Base-by-base conservation (phyloP, 2,113 vertebrate species). In the Corynorhinus townsendii region DNA sequence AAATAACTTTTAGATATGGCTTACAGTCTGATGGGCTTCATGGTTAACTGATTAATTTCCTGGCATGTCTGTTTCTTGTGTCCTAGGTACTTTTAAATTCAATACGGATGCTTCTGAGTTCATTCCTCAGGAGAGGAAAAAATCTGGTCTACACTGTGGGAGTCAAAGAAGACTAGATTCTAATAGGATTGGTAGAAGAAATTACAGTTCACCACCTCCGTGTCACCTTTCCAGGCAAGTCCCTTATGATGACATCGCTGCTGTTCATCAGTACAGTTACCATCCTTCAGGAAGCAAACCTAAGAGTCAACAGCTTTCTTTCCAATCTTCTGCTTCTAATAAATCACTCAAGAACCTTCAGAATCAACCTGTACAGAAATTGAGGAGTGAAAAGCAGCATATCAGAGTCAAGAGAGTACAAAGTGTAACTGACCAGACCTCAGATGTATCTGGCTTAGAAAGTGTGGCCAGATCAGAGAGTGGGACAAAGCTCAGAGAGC, bases 61-160 rank as follows among this genome's bases (percentile, higher is more conserved):
- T 91, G 28, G 7, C 26, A 17, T 97, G 56, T 97, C 77, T 96
- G 30, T 92, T 97, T 90, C 17, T 86, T 95, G 71, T 95, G 45
- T 92, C 38, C 79, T 95, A 97, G 97, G 96, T 96, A 96, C 95
- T 93, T 97, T 97, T 89, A 98, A 99, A 94, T 97, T 99, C 77
- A 99, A 90, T 98, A 97, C 98, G 82, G 98, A 99, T 94, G 97
- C 98, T 96, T 90, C 98, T 97, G 99, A 98, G 89, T 98, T 98
- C 62, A 92, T 98, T 97, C 97, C 98, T 40, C 97, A 98, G 96
- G 98, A 98, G 94, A 98, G 96, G 95, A 95, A 98, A 71, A 76
- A 96, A 91, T 97, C 98, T 95, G 97, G 98, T 83, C 96, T 96
- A 90, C 97, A 97, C 52, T 99, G 98, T 97, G 96, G 98, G 89